Evolutionary conservation across 2,888 invertebrate genomes (phyloP), one percentile per base, ranked within the genome.

Genomic region (Parapristionchus giblindavisi): DNA sequence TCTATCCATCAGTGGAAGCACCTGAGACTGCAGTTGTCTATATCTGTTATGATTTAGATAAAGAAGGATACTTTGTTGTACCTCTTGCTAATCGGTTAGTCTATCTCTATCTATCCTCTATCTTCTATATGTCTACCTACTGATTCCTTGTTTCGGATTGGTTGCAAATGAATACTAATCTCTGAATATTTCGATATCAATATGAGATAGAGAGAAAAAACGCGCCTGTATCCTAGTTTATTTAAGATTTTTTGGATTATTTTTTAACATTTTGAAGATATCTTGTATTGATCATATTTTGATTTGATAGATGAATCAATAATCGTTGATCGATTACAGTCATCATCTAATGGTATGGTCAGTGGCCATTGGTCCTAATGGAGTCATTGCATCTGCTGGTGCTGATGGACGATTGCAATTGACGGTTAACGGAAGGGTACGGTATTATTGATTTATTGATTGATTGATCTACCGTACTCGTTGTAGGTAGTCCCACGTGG

Each of bases 261-360:
- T n/a, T n/a, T n/a, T n/a, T n/a, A n/a, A n/a, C n/a, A n/a, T n/a
- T n/a, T n/a, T n/a, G n/a, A n/a, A n/a, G n/a, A n/a, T n/a, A n/a
- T n/a, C n/a, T n/a, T n/a, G n/a, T n/a, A n/a, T n/a, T n/a, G n/a
- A n/a, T n/a, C n/a, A n/a, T n/a, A n/a, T n/a, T n/a, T n/a, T n/a
- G n/a, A n/a, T n/a, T n/a, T n/a, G n/a, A n/a, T n/a, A n/a, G n/a
- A n/a, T n/a, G n/a, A n/a, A n/a, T n/a, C n/a, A n/a, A n/a, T n/a
- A n/a, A n/a, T n/a, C n/a, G n/a, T n/a, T n/a, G n/a, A n/a, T n/a
- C 36, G 24, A 1, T 43, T 24, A 21, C 36, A 68, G 68, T 14
- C 68, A 68, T 40, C 51, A 36, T 51, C 52, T 68, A 24, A 68
- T 68, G 68, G 68, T 68, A 14, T 68, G 68, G 68, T 51, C 51